Base-by-base conservation (phyloP, 2,888 invertebrate species). In the Serrognathus titanus region DNA sequence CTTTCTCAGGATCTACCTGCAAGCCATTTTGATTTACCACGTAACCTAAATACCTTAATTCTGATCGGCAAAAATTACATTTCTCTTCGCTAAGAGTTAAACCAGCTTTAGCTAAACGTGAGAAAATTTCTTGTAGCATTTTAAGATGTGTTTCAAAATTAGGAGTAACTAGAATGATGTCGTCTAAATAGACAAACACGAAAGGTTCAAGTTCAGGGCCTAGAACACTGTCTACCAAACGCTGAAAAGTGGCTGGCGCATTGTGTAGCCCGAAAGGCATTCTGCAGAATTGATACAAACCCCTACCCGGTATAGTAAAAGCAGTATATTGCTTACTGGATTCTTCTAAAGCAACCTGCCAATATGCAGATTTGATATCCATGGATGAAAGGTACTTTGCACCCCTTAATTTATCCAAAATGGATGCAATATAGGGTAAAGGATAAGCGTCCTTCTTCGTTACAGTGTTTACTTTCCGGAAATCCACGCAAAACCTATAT, bases 201-300 rank as follows among this genome's bases (percentile, higher is more conserved):
- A 39, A 47, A 11, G 64, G 64, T 46, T 63, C 58, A 9, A 64
- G 48, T 20, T 66, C 63, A 6, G 65, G 54, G 3, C 68, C 68
- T 1, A 72, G 48, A 1, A 71, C 51, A 4, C 46, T 48, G 31
- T 72, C 70, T 0, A 72, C 58, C 6, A 71, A 43, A 0, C 69
- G 53, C 50, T 71, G 70, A 48, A 63, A 72, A 1, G 69, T 69
- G 0, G 70, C 67, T 1, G 70, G 69, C 0, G 69, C 63, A 20
- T 68, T 67, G 8, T 59, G 53, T 1, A 71, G 43, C 0, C 70
- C 71, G 46, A 72, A 70, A 0, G 72, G 70, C 65, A 72, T 61
- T 0, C 66, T 60, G 1, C 40, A 58, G 45, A 73, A 75, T 7
- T 73, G 67, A 45, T 58, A 70, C 2, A 71, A 55, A 0, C 71